phyloP scores from a whole-genome alignment of 2,888 invertebrate genomes.

The Habroteleia sp. region DNA sequence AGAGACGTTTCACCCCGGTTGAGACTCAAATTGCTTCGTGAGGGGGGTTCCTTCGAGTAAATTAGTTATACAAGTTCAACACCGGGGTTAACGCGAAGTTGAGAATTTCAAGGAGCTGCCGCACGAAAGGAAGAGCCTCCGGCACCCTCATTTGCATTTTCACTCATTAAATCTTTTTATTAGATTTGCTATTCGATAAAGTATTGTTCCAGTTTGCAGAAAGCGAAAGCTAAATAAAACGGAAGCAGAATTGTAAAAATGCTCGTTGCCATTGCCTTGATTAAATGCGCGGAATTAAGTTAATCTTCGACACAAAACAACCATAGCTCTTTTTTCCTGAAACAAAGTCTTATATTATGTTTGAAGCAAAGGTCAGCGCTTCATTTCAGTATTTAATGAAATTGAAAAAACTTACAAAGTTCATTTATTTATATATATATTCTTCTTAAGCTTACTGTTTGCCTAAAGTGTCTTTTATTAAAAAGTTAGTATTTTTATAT shows the following conservation, averaged over 20 bases:
- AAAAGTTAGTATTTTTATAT: too few relatives aligned
- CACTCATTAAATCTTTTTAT: conserved; percentile 63
- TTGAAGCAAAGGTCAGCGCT: not conserved
- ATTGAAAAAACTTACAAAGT: too few relatives aligned
- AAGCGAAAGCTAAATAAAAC: conserved; percentile 47
- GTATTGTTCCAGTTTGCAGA: conserved; percentile 54
- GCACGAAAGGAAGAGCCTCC: conserved; percentile 52
- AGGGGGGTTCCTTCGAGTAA: conserved; percentile 52
- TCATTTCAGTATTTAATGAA: not conserved
- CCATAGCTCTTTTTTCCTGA: not conserved
- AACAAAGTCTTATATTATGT: not conserved
- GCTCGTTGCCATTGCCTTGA: conserved; percentile 24
- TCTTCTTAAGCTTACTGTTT: too few relatives aligned
- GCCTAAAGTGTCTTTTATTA: too few relatives aligned
- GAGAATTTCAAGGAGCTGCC: conserved; percentile 59
- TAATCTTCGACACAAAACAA: conserved; percentile 49
- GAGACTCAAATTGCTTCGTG: conserved; percentile 39
- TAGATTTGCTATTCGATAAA: conserved; percentile 59
- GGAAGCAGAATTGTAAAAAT: conserved; percentile 46
- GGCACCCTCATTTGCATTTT: conserved; percentile 57
- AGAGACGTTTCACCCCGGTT: conserved; percentile 13
- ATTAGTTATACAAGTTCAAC: conserved; percentile 58
- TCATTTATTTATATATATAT: too few relatives aligned
- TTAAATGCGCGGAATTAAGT: conserved; percentile 51
- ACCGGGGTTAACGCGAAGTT: conserved; percentile 55